These are phyloP conservation scores for Gallinago undulata DNA, from an alignment of 2,113 vertebrate genomes.

Conservation along the genomic window DNA sequence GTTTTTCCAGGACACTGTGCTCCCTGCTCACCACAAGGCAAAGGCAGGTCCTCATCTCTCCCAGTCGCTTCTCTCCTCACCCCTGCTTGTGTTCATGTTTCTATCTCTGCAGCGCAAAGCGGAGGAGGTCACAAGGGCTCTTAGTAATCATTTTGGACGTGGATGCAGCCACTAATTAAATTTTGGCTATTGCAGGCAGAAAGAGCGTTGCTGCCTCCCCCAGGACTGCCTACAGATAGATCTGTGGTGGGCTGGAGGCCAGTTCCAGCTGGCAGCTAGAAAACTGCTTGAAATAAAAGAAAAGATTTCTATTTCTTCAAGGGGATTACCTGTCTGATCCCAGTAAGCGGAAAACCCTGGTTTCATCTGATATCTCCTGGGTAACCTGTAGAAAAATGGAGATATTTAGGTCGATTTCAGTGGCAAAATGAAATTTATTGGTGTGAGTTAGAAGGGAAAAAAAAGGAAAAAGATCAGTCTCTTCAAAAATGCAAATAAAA, in stretches of 20 bases:
- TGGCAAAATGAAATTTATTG: neutral
- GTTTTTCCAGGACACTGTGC: neutral
- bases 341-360: constrained; percentile 92
- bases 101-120: neutral
- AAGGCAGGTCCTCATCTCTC: neutral
- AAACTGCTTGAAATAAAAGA: neutral
- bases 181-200: neutral
- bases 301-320: neutral
- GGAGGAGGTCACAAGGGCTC: neutral
- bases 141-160: neutral
- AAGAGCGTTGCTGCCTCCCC: neutral
- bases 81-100: neutral
- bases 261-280: neutral
- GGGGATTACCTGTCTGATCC: constrained; percentile 93
- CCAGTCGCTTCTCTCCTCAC: neutral
- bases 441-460: neutral
- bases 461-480: neutral
- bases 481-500: neutral
- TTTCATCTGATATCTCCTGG: constrained; percentile 97
- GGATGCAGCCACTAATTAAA: neutral
- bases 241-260: neutral
- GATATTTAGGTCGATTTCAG: neutral
- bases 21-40: neutral
- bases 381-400: constrained; percentile 83
- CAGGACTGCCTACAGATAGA: neutral